phyloP scores from a whole-genome alignment of 1,140 invertebrate genomes.

The Maniola jurtina region DNA sequence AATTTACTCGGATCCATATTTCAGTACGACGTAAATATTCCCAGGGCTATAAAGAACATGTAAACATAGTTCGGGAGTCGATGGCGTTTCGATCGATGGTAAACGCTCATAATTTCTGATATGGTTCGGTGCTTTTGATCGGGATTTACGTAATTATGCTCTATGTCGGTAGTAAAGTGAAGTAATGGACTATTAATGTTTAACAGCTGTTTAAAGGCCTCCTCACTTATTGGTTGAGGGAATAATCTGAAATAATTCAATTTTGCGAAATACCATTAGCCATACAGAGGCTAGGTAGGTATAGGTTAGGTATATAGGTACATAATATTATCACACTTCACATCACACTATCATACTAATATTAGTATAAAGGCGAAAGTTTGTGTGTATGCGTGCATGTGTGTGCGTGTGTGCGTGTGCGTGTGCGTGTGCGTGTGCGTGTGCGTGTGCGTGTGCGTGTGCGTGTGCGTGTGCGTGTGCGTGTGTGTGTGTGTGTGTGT shows the following conservation, averaged over 20 bases:
- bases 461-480: too few relatives aligned
- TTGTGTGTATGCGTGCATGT: too few relatives aligned
- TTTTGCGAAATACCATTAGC: too few relatives aligned
- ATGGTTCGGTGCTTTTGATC: background rate
- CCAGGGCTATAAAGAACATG: background rate
- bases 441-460: too few relatives aligned
- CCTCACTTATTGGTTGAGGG: background rate
- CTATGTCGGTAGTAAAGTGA: background rate
- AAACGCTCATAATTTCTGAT: constrained; percentile 1
- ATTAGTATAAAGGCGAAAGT: too few relatives aligned
- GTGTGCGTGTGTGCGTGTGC: too few relatives aligned
- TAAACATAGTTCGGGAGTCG: background rate
- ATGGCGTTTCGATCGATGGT: background rate
- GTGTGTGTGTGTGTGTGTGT: too few relatives aligned
- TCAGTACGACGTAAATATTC: background rate
- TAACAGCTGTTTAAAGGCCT: background rate
- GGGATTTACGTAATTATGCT: constrained; percentile 4
- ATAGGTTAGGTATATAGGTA: too few relatives aligned
- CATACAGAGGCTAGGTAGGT: too few relatives aligned
- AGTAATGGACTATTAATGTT: constrained; percentile 1
- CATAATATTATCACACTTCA: too few relatives aligned
- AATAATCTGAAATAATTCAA: background rate
- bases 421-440: too few relatives aligned
- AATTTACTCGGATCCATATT: background rate
- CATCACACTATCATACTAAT: too few relatives aligned